Evolutionary conservation across 2,797 vertebrate genomes (phyloP).

Genomic region (Orestias chungarensis): DNA sequence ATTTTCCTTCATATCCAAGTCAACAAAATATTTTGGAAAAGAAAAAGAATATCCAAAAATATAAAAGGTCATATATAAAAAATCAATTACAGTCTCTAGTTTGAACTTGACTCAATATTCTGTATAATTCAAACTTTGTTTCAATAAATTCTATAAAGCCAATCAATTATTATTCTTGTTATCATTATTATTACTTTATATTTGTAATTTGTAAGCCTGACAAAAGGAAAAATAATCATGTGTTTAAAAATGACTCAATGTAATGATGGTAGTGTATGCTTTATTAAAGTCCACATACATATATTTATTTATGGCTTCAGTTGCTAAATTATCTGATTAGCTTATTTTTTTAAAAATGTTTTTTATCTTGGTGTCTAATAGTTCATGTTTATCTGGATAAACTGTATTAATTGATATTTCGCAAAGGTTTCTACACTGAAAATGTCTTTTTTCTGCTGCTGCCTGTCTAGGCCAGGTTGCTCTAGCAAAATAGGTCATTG

Average conservation of each 20-base stretch:
- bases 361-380: not conserved
- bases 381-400: not conserved
- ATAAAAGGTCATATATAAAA: not conserved
- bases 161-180: too few species aligned
- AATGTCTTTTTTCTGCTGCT: not conserved
- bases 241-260: not conserved
- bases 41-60: not conserved
- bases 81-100: not conserved
- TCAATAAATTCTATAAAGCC: too few species aligned
- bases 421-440: not conserved
- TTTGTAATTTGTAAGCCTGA: too few species aligned
- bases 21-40: not conserved
- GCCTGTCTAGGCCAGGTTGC: not conserved
- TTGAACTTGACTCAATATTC: not conserved
- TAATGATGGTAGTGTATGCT: not conserved
- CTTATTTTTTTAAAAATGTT: too few species aligned
- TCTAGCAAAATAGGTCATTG: not conserved
- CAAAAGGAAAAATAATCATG: not conserved
- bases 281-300: not conserved
- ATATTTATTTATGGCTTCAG: not conserved
- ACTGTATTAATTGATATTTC: not conserved
- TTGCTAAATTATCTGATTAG: not conserved
- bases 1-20: not conserved
- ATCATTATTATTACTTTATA: too few species aligned
- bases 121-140: not conserved